Evolutionary conservation across 2,113 vertebrate genomes (phyloP).

Genomic region (Potamarius usumacintae): DNA sequence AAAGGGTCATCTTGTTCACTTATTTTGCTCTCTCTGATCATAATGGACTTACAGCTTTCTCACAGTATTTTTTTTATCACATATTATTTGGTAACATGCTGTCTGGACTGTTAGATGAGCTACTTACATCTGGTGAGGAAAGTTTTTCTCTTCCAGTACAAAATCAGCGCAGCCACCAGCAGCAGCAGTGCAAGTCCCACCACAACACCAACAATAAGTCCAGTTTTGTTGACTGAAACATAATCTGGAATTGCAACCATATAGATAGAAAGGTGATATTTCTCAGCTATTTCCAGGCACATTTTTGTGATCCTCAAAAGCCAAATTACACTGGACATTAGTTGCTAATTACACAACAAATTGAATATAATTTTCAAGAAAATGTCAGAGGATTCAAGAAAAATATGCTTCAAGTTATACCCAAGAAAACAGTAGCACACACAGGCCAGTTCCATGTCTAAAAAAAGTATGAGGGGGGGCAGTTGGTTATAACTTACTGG

Average conservation of each 20-base stretch:
- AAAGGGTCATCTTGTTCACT: background rate
- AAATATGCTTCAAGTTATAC: too few species aligned
- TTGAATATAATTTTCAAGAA: too few species aligned
- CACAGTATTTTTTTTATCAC: background rate
- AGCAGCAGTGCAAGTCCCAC: constrained; percentile 14
- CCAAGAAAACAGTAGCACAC: too few species aligned
- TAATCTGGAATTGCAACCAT: constrained; percentile 33
- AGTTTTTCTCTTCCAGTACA: constrained; percentile 22
- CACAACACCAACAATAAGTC: background rate
- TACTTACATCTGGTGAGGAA: constrained; percentile 34
- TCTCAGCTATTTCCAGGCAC: too few species aligned
- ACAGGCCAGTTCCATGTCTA: too few species aligned
- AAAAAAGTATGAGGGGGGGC: too few species aligned
- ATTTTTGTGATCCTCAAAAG: too few species aligned
- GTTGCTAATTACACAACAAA: too few species aligned
- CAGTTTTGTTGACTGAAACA: rapidly evolving
- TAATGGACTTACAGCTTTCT: background rate
- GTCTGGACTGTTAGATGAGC: background rate
- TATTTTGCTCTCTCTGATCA: background rate
- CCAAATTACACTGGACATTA: background rate
- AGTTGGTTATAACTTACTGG: too few species aligned
- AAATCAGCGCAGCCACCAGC: constrained; percentile 10
- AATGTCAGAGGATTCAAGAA: too few species aligned
- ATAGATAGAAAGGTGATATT: background rate
- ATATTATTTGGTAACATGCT: background rate